Conservation (phyloP, 2,888 invertebrate genomes). For the Caradrina clavipalpis region DNA sequence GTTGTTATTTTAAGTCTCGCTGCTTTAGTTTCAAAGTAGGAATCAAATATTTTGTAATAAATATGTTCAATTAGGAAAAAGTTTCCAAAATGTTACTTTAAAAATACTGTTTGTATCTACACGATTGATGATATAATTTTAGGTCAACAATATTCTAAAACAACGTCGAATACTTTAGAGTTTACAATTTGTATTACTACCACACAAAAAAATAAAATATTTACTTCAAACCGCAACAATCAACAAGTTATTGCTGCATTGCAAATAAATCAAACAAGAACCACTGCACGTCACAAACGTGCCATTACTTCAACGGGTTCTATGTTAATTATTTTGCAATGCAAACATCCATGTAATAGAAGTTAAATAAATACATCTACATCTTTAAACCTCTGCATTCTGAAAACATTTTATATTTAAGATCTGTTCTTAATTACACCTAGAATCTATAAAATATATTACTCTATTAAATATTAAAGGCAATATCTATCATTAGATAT, state of each 20-base stretch:
- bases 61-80: slow-evolving; percentile 50
- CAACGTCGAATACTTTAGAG: slow-evolving; percentile 74
- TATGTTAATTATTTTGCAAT: slow-evolving; percentile 66
- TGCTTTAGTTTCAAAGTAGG: slow-evolving; percentile 59
- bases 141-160: slow-evolving; percentile 71
- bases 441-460: slow-evolving; percentile 90
- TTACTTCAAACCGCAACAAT: slow-evolving; percentile 79
- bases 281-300: slow-evolving; percentile 26
- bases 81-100: slow-evolving; percentile 58
- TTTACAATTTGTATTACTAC: slow-evolving; percentile 71
- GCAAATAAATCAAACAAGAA: slow-evolving; percentile 67
- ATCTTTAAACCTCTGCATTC: slow-evolving; percentile 85
- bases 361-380: slow-evolving; percentile 80
- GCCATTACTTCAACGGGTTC: slow-evolving; percentile 29
- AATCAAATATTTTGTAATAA: slow-evolving; percentile 50
- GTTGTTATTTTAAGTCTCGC: slow-evolving; percentile 59
- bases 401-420: slow-evolving; percentile 85
- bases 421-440: slow-evolving; percentile 84
- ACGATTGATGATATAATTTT: slow-evolving; percentile 66
- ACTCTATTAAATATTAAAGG: slow-evolving; percentile 91
- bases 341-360: slow-evolving; percentile 67
- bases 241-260: slow-evolving; percentile 73
- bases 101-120: slow-evolving; percentile 67
- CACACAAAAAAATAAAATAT: slow-evolving; percentile 79
- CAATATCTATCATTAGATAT: slow-evolving; percentile 90